Base-by-base conservation (phyloP, 2,888 invertebrate genomes). In the Parascotia fuliginaria region DNA sequence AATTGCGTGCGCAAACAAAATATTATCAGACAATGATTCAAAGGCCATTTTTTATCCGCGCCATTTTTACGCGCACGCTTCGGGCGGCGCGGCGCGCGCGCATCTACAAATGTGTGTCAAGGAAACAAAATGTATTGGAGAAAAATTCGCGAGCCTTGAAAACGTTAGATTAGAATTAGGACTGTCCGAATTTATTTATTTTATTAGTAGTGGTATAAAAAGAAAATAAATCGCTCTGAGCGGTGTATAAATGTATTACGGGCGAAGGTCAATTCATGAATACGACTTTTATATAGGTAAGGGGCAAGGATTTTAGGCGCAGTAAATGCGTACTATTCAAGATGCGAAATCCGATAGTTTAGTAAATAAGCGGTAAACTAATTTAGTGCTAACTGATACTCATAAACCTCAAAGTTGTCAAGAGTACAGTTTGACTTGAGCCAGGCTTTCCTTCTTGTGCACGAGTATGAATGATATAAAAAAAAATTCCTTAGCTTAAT, bases 61-160 rank as follows among this genome's bases (percentile, higher is more conserved):
- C 61, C 65, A 62, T 54, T 79, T 83, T 82, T 74, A 79, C 73
- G 76, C 73, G 71, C 61, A 70, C 66, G 77, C 73, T 61, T 56
- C 28, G 14, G 42, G 53, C 62, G 48, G 78, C 84, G 77, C 83
- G 77, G 77, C 41, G 48, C 59, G 77, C 83, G 75, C 83, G 79
- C 83, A 72, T 50, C 60, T 62, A 64, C 54, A 58, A 46, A 85
- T 77, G 79, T 87, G 78, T 89, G 89, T 89, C 89, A 89, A 89
- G 89, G 89, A 83, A 74, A 83, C 65, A 42, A 60, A n/a, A 59
- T 70, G 76, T 78, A 77, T 85, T 86, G 80, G 81, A 83, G 86
- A 89, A 89, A 89, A 89, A 89, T 85, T 88, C 66, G 87, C 87
- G 65, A 70, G 85, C 89, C 89, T 89, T 88, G 88, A 59, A 77